Base-by-base conservation (phyloP, 1,140 invertebrate species). In the Batillaria attramentaria region DNA sequence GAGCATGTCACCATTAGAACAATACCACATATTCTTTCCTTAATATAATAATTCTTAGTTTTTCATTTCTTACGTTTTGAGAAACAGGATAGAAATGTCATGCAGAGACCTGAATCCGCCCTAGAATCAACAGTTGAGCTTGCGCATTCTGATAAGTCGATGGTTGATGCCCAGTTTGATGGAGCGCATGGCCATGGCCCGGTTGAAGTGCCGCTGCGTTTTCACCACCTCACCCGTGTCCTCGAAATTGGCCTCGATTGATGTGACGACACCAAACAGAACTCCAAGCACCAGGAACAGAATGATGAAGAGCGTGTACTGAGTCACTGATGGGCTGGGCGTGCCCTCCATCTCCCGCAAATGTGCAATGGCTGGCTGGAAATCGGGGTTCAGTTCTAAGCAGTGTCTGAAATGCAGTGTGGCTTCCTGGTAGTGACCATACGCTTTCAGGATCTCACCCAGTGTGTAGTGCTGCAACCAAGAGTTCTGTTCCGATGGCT, bases 381-480 rank as follows among this genome's bases (percentile, higher is more conserved):
- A 95, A 82, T 95, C 95, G 43, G 96, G 95, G 89, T 95, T 94
- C 77, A 97, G 90, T 87, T 96, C 95, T 42, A 97, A 89, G 24
- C 95, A 94, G 85, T 96, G 95, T 79, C 94, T 92, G 65, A 96
- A 92, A 85, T 97, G 95, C 62, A 95, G 92, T 31, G 94, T 93
- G 62, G 96, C 95, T 90, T 97, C 95, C 92, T 96, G 93, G 86
- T 93, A 93, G 89, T 96, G 95, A 79, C 95, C 95, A 87, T 96
- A 96, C 5, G 95, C 95, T 92, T 94, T 91, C 37, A 91, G 84
- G 50, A 91, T 91, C 79, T 92, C 91, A 1, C 90, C 96, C 24
- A 97, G 92, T 16, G 95, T 97, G 86, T 96, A 96, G 91, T 97
- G 96, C 88, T 97, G 96, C 85, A 96, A 94, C 96, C 96, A 97